Evolutionary conservation across 2,888 invertebrate genomes (phyloP), one percentile per base, ranked within the genome.

Genomic region (Drosophila fungiperda): DNA sequence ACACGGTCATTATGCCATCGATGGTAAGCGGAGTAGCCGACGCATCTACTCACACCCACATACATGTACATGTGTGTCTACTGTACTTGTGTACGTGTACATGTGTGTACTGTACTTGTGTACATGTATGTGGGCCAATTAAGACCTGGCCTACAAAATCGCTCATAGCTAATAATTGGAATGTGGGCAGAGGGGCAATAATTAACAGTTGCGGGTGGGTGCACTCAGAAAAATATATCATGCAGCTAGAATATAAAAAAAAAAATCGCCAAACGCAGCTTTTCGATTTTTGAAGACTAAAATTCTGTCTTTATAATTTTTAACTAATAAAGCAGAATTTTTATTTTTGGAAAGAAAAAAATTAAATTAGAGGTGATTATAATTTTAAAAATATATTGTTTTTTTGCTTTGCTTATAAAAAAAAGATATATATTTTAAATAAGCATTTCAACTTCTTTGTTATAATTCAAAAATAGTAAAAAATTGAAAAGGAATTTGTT

Each of bases 21-120:
- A 92, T 86, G 92, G 92, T 92, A 92, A 91, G 92, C 77, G 80
- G 78, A 72, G 60, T 59, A 40, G 50, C 35, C 55, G 40, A 35
- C 49, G 48, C 45, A 55, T 35, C 26, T 35, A 68, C 55, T 36
- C 45, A 55, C 32, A 76, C 78, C 73, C 82, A 76, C 73, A 86
- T 38, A 15, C n/a, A 55, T 29, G 26, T 38, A 15, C 38, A 53
- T 23, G 6, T 23, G 6, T 35, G 6, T 9, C 49, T n/a, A 40
- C 45, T 38, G 52, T 52, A 53, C 20, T 52, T 38, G 36, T 17
- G 36, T 3, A 42, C 40, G 9, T 11, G n/a, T 20, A 8, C 33
- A 29, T 17, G 29, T 9, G 5, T n/a, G n/a, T 3, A 20, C 45
- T 23, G 54, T 54, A 55, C n/a, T 38, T 15, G 23, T 15, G 45